Base-by-base conservation (phyloP, 2,888 invertebrate genomes). In the Dusona sp. region DNA sequence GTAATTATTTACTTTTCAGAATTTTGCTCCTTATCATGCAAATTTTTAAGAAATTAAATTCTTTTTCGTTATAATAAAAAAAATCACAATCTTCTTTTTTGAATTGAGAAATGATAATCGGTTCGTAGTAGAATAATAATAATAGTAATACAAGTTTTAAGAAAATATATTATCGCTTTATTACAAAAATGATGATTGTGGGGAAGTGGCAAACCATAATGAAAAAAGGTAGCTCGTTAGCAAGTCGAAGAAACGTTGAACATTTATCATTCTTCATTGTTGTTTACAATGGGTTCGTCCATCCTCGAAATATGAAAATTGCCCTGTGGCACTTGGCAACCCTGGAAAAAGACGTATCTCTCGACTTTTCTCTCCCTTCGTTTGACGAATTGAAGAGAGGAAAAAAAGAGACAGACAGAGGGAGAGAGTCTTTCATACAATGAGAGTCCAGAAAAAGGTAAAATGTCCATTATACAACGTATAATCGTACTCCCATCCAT, bases 401-500 rank as follows among this genome's bases (percentile, higher is more conserved):
- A 7, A 25, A 29, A 33, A 19, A 42, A 1, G 45, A n/a, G 61
- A 22, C 29, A 42, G 61, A 29, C n/a, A 29, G 45, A 38, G 36
- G 36, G 68, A 51, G 61, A 45, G 45, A 29, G 19, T 65, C 29
- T 68, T 57, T 82, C 77, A 61, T 73, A 86, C 86, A 86, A 86
- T 84, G 70, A 81, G 48, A 73, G 81, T 81, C 77, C 73, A 64
- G 77, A 85, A 73, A 80, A 81, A 81, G 72, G 81, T 72, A 78
- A 85, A 85, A 85, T 81, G 81, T 83, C 86, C 78, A 86, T 86
- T 86, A 86, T 86, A 67, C 75, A 51, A 61, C 19, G 70, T 77
- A 82, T 77, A 82, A 82, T 82, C 70, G 77, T 48, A 82, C 25
- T 48, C 82, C 51, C 80, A 73, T 68, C 70, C 79, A 74, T 54